phyloP scores from a whole-genome alignment of 2,113 vertebrate genomes.

The Ascaphus truei region DNA sequence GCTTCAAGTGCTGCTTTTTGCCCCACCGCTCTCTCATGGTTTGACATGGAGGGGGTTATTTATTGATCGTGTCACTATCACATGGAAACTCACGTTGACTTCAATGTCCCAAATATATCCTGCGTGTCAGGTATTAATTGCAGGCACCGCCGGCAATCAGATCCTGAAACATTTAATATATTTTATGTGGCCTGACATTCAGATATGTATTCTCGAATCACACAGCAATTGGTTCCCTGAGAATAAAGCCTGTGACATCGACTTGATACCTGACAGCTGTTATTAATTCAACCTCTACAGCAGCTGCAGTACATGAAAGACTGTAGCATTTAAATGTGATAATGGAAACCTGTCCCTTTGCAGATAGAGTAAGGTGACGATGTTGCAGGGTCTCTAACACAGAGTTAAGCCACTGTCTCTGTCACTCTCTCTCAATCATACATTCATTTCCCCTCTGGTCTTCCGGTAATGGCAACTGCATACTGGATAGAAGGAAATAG shows the following conservation, averaged over 20 bases:
- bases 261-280: background rate
- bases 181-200: background rate
- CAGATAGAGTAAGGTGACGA: slow-evolving; percentile 10
- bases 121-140: too few relatives aligned
- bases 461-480: background rate
- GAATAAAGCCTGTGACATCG: background rate
- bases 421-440: background rate
- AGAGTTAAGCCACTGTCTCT: slow-evolving; percentile 9
- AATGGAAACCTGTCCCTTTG: slow-evolving; percentile 14
- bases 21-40: too few relatives aligned
- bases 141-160: too few relatives aligned
- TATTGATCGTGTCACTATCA: too few relatives aligned
- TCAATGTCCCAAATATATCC: too few relatives aligned
- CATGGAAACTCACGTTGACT: too few relatives aligned
- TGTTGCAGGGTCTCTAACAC: background rate
- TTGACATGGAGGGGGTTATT: too few relatives aligned
- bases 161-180: too few relatives aligned
- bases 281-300: background rate
- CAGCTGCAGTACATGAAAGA: slow-evolving; percentile 1
- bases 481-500: background rate
- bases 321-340: background rate
- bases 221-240: too few relatives aligned
- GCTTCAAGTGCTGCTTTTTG: too few relatives aligned
- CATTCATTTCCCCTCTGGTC: slow-evolving; percentile 12
- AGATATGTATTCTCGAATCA: slow-evolving; percentile 3